These are phyloP conservation scores for Amazona guildingii DNA, from an alignment of 2,113 vertebrate species.

Conservation along the genomic window DNA sequence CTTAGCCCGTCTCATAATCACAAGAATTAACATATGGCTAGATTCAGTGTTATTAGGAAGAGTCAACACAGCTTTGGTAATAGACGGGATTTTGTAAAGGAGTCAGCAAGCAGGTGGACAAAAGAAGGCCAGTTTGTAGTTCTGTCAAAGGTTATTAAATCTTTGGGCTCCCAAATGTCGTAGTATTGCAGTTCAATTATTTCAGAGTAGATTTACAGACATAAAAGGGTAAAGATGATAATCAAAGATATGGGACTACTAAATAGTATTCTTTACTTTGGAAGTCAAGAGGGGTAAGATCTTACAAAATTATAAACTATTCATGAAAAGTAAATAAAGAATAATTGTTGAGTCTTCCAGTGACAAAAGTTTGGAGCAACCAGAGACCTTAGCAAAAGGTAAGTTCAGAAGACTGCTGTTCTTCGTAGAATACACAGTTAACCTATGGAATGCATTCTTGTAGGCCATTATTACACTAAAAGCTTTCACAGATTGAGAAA, in stretches of 20 bases:
- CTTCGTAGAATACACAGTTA: neutral
- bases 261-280: neutral
- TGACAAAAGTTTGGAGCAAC: neutral
- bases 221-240: neutral
- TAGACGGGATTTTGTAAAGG: neutral
- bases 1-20: neutral
- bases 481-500: neutral
- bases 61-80: neutral
- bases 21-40: neutral
- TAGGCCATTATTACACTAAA: neutral
- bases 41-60: neutral
- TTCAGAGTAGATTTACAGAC: neutral
- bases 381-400: neutral
- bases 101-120: neutral
- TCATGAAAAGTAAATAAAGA: neutral
- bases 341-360: neutral
- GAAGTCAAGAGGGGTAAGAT: neutral
- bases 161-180: neutral
- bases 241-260: neutral
- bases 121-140: neutral
- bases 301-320: neutral
- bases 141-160: neutral
- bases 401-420: neutral
- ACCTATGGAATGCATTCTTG: neutral
- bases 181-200: neutral